These are phyloP conservation scores for Zele albiditarsus DNA, from an alignment of 2,888 invertebrate genomes.

Conservation along the genomic window DNA sequence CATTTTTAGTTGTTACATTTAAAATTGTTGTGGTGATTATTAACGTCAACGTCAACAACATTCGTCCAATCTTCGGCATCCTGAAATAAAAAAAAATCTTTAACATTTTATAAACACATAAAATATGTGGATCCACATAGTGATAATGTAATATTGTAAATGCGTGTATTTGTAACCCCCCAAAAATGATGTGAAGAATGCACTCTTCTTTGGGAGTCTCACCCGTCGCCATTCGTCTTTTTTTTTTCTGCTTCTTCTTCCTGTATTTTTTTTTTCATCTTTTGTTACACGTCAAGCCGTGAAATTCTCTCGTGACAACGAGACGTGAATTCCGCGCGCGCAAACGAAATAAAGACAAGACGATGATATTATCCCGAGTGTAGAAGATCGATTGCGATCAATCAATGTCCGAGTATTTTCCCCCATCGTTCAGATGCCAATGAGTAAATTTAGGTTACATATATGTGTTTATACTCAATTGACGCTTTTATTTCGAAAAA, in stretches of 20 bases:
- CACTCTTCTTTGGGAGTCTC: neutral
- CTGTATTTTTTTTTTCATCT: conserved; percentile 9
- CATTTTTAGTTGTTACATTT: conserved; percentile 25
- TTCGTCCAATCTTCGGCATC: conserved; percentile 61
- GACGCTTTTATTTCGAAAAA: too few relatives aligned
- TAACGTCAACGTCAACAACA: conserved; percentile 53
- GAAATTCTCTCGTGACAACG: conserved; percentile 28
- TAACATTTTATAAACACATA: neutral
- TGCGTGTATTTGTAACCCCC: neutral
- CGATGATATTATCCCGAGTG: conserved; percentile 27
- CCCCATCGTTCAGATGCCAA: conserved; percentile 11
- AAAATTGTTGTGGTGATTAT: conserved; percentile 56
- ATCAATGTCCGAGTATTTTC: conserved; percentile 18
- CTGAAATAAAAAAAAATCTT: conserved; percentile 53
- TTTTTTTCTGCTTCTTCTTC: conserved; percentile 8
- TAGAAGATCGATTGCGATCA: conserved; percentile 24
- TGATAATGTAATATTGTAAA: neutral
- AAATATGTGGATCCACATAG: neutral
- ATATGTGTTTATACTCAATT: too few relatives aligned
- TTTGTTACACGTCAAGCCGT: conserved; percentile 17
- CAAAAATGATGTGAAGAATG: conserved; percentile 37
- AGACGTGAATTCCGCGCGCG: conserved; percentile 15
- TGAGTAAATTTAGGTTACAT: conserved; percentile 13
- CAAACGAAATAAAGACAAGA: conserved; percentile 12
- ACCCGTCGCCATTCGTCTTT: neutral